Base-by-base conservation (phyloP, 2,888 invertebrate species). In the Orthosia cruda region DNA sequence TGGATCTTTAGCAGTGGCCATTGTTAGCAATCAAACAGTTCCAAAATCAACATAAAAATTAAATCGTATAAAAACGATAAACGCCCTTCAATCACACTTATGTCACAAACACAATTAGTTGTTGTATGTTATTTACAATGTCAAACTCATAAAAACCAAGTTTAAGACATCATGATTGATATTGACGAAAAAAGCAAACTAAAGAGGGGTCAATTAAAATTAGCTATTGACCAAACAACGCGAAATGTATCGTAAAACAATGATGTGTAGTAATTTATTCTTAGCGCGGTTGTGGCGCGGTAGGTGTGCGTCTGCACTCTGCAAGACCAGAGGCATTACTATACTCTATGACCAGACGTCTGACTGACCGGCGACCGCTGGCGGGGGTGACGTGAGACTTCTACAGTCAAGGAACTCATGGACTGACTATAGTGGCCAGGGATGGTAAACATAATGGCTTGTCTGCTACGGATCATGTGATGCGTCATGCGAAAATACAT, bases 1-100 rank as follows among this genome's bases (percentile, higher is more conserved):
- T 13, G 54, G n/a, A 13, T 26, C 50, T 18, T 26, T 18, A 11
- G 73, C 77, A 26, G 77, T 26, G 20, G 77, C 77, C 77, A 78
- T 78, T 26, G 26, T 58, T 52, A 40, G 26, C 52, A 49, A 80
- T 26, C 66, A 74, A 66, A 73, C 47, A n/a, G 49, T 40, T 32
- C 23, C 26, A 55, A 26, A 54, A 52, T 50, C n/a, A 72, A 54
- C 63, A 72, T 18, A n/a, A 3, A n/a, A 12, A 7, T 1, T 9
- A 58, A 80, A 49, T 23, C 32, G n/a, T n/a, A n/a, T n/a, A n/a
- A n/a, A 20, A 15, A 50, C 47, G 20, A 13, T 23, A 55, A 62
- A 55, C 16, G 7, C 75, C 63, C 62, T 74, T 57, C 3, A 52
- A 32, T 32, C 20, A n/a, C 16, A 58, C n/a, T 9, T 40, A 45